phyloP scores from a whole-genome alignment of 2,113 vertebrate species.

The Oryzias melastigma region DNA sequence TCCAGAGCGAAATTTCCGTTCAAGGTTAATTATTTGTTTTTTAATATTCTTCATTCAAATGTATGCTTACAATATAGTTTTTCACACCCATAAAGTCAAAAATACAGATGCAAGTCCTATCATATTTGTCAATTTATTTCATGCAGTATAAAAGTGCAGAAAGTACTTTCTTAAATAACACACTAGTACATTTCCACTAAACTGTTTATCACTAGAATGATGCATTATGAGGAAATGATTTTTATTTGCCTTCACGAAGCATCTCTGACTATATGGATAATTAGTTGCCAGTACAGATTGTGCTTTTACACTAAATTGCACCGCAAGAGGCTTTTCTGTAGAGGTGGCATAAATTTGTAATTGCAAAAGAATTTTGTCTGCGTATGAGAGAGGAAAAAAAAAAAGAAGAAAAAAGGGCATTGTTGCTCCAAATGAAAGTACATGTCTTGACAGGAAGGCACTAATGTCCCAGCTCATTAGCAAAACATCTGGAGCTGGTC shows the following conservation, averaged over 20 bases:
- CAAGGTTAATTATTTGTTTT: constrained; percentile 10
- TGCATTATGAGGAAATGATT: constrained; percentile 10
- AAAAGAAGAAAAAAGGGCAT: background rate
- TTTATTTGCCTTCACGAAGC: constrained; percentile 13
- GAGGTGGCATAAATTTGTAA: constrained; percentile 1
- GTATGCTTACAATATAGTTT: background rate
- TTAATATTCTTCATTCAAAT: background rate
- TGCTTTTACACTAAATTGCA: constrained; percentile 10
- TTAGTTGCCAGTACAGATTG: constrained; percentile 15
- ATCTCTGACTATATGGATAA: constrained; percentile 10
- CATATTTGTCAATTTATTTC: background rate
- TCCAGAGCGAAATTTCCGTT: constrained; percentile 39
- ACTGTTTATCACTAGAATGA: constrained; percentile 11
- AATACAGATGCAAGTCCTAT: constrained; percentile 1
- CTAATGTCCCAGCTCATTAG: constrained; percentile 59
- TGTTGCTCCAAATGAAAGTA: constrained; percentile 34
- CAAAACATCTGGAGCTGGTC: constrained; percentile 59
- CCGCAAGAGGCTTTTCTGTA: background rate
- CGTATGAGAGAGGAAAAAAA: constrained; percentile 7
- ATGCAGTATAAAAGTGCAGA: constrained; percentile 9
- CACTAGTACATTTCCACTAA: constrained; percentile 11
- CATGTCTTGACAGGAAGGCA: constrained; percentile 37
- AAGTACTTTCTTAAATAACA: constrained; percentile 10
- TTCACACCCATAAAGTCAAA: background rate
- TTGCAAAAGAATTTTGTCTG: constrained; percentile 3